Base-by-base conservation (phyloP, 1,140 invertebrate species). In the Solenopsis invicta region DNA sequence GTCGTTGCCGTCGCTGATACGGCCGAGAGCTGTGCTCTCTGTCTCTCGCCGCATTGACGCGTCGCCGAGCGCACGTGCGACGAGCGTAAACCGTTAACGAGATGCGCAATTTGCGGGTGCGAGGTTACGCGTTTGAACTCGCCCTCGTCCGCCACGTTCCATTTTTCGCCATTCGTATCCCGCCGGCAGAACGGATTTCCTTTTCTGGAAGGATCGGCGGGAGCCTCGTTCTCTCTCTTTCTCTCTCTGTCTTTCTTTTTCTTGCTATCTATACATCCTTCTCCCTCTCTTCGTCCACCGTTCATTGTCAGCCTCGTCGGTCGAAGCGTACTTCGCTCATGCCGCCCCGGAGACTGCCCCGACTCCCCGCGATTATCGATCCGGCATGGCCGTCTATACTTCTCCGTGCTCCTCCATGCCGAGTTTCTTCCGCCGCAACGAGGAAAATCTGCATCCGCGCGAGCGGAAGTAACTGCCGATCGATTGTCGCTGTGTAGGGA, bases 31-130 rank as follows among this genome's bases (percentile, higher is more conserved):
- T 29, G 76, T 52, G 48, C 10, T 8, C 6, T 2, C 21, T 64
- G 29, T 24, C 21, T 77, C 67, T 81, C 18, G 29, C 56, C 64
- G 66, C 66, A 52, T 72, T 86, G 77, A 82, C 85, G 76, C 85
- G 77, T 81, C 85, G 64, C 41, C 85, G 64, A 86, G 52, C 64
- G 64, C 85, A 86, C 85, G 85, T 86, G 85, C 85, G 24, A 50
- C n/a, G 12, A 48, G 48, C 66, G 29, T 54, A 45, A 24, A 52
- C 8, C 24, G 18, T n/a, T 21, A 21, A 45, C 29, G 41, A 37
- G 34, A 54, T 80, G 77, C 62, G 77, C 77, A 67, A 67, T 80
- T 78, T 54, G n/a, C 13, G 29, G 8, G 37, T 24, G 61, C 16
- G 34, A 37, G 64, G 4, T 67, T 67, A 41, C 64, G 52, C 34